Evolutionary conservation across 2,113 vertebrate genomes (phyloP).

Genomic region (Atrichornis clamosus): DNA sequence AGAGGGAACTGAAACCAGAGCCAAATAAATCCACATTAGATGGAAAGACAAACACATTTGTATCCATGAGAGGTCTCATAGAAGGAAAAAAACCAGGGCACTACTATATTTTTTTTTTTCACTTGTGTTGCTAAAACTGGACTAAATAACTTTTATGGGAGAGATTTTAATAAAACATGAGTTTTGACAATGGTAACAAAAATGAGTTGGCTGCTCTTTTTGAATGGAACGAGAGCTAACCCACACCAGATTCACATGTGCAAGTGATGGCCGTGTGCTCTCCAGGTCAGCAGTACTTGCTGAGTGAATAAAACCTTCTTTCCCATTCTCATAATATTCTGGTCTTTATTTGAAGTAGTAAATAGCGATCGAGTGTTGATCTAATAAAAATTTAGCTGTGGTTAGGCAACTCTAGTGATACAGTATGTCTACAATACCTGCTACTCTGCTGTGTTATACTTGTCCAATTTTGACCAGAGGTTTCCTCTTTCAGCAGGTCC

Average conservation of each 20-base stretch:
- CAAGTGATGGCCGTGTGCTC: rapidly evolving
- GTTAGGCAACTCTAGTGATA: background rate
- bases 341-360: background rate
- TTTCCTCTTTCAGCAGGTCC: background rate
- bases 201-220: background rate
- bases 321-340: background rate
- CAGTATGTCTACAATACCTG: background rate
- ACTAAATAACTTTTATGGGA: background rate
- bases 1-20: background rate
- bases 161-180: background rate
- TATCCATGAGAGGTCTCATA: background rate
- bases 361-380: background rate
- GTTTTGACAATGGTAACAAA: background rate
- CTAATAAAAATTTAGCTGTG: background rate
- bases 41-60: background rate
- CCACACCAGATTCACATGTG: no score
- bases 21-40: background rate
- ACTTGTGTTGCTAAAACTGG: background rate
- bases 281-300: background rate
- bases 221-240: background rate
- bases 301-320: background rate
- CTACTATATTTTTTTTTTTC: background rate
- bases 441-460: background rate
- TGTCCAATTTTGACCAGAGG: background rate
- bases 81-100: background rate